phyloP scores from a whole-genome alignment of 2,888 invertebrate genomes.

The Hypercompe scribonia region DNA sequence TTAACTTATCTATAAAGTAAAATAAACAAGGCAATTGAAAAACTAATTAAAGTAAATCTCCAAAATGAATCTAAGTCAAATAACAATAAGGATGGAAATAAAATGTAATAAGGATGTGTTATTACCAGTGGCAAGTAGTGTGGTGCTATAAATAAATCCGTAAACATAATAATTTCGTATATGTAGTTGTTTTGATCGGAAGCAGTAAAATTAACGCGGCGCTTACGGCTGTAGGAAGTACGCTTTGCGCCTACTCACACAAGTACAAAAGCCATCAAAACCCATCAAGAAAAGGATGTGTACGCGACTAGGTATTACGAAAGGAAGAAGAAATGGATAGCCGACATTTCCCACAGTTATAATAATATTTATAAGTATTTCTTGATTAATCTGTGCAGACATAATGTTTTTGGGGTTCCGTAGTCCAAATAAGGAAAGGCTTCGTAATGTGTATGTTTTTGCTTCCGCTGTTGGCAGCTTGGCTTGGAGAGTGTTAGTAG shows the following conservation, averaged over 20 bases:
- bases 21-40: background rate
- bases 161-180: background rate
- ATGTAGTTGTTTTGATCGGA: background rate
- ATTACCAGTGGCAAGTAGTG: background rate
- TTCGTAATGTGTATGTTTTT: background rate
- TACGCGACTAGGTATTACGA: background rate
- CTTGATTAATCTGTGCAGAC: background rate
- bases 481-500: background rate
- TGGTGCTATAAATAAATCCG: background rate
- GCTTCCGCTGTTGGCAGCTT: background rate
- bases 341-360: slow-evolving; percentile 1
- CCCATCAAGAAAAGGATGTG: slow-evolving; percentile 8
- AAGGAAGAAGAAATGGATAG: slow-evolving; percentile 4
- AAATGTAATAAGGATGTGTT: background rate
- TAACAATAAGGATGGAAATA: background rate
- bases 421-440: background rate
- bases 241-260: background rate
- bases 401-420: slow-evolving; percentile 1
- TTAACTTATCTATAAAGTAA: no score
- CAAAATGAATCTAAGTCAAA: background rate
- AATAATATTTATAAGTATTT: background rate
- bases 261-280: background rate
- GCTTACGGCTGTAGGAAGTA: slow-evolving; percentile 13
- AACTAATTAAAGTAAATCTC: background rate
- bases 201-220: slow-evolving; percentile 4